phyloP scores from a whole-genome alignment of 2,113 vertebrate genomes.

The Perca schrenkii region DNA sequence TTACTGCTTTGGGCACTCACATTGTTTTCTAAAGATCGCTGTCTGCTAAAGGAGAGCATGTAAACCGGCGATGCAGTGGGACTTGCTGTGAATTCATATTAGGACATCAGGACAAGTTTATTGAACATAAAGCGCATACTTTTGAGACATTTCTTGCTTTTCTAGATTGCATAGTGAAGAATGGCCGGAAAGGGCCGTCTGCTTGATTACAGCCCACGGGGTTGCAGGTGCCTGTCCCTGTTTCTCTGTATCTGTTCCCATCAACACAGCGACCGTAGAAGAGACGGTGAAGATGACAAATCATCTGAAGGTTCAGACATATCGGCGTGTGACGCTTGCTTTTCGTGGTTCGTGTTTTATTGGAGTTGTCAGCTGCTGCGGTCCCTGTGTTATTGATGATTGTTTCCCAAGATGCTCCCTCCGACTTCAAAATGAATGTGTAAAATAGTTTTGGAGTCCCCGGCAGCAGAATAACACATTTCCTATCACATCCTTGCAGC shows the following conservation, averaged over 20 bases:
- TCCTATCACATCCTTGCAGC: background rate
- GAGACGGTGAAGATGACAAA: background rate
- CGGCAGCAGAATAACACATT: constrained; percentile 6
- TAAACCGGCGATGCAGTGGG: constrained; percentile 7
- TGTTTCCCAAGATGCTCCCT: constrained; percentile 18
- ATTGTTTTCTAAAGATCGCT: constrained; percentile 26
- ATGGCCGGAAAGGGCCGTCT: background rate
- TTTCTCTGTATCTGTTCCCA: background rate
- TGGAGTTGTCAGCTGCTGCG: background rate
- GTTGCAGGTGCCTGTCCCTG: background rate
- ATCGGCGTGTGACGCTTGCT: background rate
- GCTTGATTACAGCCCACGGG: background rate
- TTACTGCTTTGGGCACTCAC: constrained; percentile 40
- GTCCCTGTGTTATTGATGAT: constrained; percentile 6
- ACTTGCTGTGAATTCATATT: constrained; percentile 27
- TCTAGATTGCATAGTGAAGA: background rate
- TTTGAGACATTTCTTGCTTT: background rate
- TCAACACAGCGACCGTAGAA: background rate
- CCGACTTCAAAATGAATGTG: constrained; percentile 35
- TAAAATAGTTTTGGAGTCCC: constrained; percentile 16
- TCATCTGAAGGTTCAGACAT: background rate
- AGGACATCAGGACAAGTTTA: background rate
- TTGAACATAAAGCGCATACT: background rate
- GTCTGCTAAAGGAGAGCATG: constrained; percentile 19
- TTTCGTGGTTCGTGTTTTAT: background rate